Evolutionary conservation across 2,888 invertebrate species (phyloP), one percentile per base, ranked within the genome.

Genomic region (Crepidodera aurea): DNA sequence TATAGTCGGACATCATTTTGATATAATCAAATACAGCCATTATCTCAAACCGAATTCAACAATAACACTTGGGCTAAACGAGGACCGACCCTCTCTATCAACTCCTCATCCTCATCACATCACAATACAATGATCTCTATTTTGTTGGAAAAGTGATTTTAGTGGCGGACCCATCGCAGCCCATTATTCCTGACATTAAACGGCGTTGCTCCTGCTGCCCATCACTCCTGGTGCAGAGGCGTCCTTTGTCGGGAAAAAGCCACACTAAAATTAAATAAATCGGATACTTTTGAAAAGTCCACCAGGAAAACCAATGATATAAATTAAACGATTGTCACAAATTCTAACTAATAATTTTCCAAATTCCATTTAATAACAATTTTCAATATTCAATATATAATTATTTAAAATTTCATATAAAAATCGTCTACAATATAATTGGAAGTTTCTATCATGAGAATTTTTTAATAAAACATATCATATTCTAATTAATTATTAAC

Each of bases 181-280:
- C 48, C 48, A 48, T 48, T 48, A 48, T 48, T 48, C 48, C 48
- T 48, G 27, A 25, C 29, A 48, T 48, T 48, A 48, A 29, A n/a
- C n/a, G 22, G 10, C 19, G 44, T 5, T 22, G 44, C 44, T 22
- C 13, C 12, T 42, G 8, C 42, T 42, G 42, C 18, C 10, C 19
- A 25, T 22, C 10, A 19, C 12, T 44, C 7, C 44, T 19, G 13
- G 10, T 13, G 12, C 44, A 44, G 7, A 6, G 44, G 22, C 44
- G 44, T 19, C 29, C 29, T 29, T 22, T 22, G 6, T 22, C 6
- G 2, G 6, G 22, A 22, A 22, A 22, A 22, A 22, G 2, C 22
- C 6, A 22, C 6, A n/a, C n/a, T n/a, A n/a, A n/a, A n/a, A n/a
- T n/a, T n/a, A n/a, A n/a, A n/a, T n/a, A n/a, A n/a, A n/a, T n/a